A percentile compares a stretch with the other conserved stretches of the same genome.
Conservation (phyloP, 2,113 vertebrate species). For the Helogale parvula region DNA sequence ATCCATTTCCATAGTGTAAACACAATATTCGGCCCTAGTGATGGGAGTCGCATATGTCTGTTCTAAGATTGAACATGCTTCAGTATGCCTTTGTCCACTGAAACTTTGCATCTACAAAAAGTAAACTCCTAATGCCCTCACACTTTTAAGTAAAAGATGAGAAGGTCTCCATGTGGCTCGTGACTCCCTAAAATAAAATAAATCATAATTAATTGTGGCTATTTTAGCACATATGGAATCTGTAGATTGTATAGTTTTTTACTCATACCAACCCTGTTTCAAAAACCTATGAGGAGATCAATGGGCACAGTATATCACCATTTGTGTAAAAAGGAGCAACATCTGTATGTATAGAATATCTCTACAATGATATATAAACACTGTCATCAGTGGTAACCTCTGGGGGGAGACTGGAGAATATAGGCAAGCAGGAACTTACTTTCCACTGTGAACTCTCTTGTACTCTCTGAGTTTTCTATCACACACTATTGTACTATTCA, state of each 20-base stretch:
- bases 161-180: constrained; percentile 20
- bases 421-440: not conserved
- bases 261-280: not conserved
- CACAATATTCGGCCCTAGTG: constrained; percentile 49
- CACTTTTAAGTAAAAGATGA: constrained; percentile 42
- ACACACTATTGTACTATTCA: not conserved
- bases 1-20: constrained; percentile 49
- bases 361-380: not conserved
- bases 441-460: not conserved
- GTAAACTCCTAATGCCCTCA: constrained; percentile 60
- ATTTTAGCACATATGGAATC: not conserved
- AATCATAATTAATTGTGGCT: constrained; percentile 5
- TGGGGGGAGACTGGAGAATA: not conserved
- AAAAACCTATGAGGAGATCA: not conserved
- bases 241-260: not conserved
- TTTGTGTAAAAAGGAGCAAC: not conserved
- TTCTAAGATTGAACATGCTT: constrained; percentile 48
- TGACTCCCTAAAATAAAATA: constrained; percentile 24
- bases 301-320: not conserved
- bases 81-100: constrained; percentile 57
- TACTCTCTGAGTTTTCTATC: not conserved
- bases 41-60: not conserved
- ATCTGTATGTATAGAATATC: not conserved
- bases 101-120: constrained; percentile 71
- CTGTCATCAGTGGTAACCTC: not conserved